phyloP scores from a whole-genome alignment of 1,140 invertebrate genomes.

The Zaprionus nigranus region DNA sequence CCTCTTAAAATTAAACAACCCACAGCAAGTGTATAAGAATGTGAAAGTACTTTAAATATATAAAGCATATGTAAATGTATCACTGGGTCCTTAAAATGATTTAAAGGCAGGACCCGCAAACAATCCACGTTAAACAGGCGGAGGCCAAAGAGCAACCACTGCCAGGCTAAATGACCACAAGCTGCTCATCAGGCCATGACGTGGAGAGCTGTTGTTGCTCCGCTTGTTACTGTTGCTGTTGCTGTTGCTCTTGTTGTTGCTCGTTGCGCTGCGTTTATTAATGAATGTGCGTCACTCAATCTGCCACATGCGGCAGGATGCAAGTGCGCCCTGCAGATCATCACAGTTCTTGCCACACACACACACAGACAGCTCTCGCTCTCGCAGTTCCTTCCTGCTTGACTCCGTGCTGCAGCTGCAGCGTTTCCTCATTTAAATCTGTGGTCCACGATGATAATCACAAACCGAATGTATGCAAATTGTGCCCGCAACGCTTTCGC shows the following conservation, averaged over 20 bases:
- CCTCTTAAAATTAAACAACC: background rate
- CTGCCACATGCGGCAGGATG: conserved; percentile 56
- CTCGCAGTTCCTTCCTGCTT: background rate
- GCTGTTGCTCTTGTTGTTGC: conserved; percentile 21
- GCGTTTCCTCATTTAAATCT: conserved; percentile 70
- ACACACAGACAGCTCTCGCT: background rate
- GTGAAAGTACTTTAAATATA: background rate
- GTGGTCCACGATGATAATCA: conserved; percentile 74
- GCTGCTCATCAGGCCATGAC: conserved; percentile 59
- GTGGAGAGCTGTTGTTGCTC: conserved; percentile 17
- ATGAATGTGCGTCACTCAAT: conserved; percentile 65
- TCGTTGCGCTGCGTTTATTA: conserved; percentile 62
- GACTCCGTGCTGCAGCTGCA: background rate
- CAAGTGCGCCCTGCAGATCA: conserved; percentile 30
- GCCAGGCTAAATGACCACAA: conserved; percentile 60
- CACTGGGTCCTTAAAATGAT: conserved; percentile 13
- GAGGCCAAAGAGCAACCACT: conserved; percentile 39
- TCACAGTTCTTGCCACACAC: conserved; percentile 7
- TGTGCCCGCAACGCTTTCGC: conserved; percentile 45
- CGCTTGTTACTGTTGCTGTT: conserved; percentile 16
- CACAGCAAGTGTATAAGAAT: background rate
- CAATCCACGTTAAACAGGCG: conserved; percentile 37
- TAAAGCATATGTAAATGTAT: conserved; percentile 3
- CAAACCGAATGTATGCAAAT: conserved; percentile 79
- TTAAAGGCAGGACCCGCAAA: conserved; percentile 12